These are phyloP conservation scores for Halcyon senegalensis DNA, from an alignment of 2,113 vertebrate genomes.

Conservation along the genomic window DNA sequence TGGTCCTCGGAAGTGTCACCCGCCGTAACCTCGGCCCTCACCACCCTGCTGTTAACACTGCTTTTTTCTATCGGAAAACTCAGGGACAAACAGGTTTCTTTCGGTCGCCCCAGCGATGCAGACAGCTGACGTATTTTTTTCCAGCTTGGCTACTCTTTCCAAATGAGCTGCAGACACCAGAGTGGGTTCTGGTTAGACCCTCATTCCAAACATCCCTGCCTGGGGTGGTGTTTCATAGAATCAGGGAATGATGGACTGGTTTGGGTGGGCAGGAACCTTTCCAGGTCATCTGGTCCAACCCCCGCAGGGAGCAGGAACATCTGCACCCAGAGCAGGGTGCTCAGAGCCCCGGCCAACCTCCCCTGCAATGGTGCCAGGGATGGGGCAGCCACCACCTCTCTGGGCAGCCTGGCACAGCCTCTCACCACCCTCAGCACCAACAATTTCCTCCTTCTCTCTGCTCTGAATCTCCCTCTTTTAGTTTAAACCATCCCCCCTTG, in stretches of 20 bases:
- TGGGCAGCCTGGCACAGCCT: no score
- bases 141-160: not conserved
- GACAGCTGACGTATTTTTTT: not conserved
- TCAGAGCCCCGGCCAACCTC: no score
- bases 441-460: no score
- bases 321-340: no score
- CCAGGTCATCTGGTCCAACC: no score
- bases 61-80: not conserved
- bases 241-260: no score
- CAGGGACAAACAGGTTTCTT: not conserved
- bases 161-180: not conserved
- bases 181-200: not conserved
- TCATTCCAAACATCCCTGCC: not conserved
- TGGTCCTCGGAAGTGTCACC: not conserved
- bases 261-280: not conserved
- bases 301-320: no score
- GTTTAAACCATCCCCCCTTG: no score
- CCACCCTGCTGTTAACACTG: not conserved
- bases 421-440: no score
- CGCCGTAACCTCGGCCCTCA: not conserved
- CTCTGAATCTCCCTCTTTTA: no score
- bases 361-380: no score
- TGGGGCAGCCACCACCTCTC: no score
- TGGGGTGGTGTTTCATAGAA: not conserved
- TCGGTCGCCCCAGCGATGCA: fast-evolving